Evolutionary conservation across 2,113 vertebrate genomes (phyloP).

Genomic region (Tenebrosternarchus preto): DNA sequence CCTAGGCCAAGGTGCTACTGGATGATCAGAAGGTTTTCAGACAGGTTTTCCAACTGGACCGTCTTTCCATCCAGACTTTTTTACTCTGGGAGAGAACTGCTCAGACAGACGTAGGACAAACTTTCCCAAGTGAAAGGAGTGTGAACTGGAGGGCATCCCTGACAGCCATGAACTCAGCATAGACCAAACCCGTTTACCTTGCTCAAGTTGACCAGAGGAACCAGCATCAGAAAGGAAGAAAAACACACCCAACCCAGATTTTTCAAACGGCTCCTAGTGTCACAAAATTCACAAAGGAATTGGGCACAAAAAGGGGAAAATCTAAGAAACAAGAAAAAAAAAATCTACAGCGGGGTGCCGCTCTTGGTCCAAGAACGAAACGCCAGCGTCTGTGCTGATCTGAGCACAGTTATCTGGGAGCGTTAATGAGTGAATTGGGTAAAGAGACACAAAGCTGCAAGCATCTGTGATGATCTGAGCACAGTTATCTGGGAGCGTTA

Average conservation of each 20-base stretch:
- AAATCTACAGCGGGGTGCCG: too few species aligned
- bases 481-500: not conserved
- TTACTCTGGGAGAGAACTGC: conserved; percentile 18
- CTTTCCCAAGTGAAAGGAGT: not conserved
- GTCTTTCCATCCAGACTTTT: conserved; percentile 20
- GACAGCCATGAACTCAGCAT: not conserved
- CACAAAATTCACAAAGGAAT: not conserved
- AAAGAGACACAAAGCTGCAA: too few species aligned
- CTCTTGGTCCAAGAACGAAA: too few species aligned
- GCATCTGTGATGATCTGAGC: too few species aligned
- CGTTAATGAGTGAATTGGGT: not conserved
- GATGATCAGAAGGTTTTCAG: conserved; percentile 4
- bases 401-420: too few species aligned
- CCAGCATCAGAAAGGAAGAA: not conserved
- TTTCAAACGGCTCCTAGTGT: too few species aligned
- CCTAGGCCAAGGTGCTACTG: not conserved
- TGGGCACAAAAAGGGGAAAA: too few species aligned
- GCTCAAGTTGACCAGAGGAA: not conserved
- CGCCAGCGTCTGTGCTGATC: too few species aligned
- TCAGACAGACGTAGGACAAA: not conserved
- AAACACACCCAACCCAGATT: too few species aligned
- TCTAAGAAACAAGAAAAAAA: too few species aligned
- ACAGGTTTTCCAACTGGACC: too few species aligned
- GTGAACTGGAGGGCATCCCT: not conserved
- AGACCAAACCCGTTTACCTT: not conserved